Base-by-base conservation (phyloP, 2,888 invertebrate genomes). In the Piscicola geometra region DNA sequence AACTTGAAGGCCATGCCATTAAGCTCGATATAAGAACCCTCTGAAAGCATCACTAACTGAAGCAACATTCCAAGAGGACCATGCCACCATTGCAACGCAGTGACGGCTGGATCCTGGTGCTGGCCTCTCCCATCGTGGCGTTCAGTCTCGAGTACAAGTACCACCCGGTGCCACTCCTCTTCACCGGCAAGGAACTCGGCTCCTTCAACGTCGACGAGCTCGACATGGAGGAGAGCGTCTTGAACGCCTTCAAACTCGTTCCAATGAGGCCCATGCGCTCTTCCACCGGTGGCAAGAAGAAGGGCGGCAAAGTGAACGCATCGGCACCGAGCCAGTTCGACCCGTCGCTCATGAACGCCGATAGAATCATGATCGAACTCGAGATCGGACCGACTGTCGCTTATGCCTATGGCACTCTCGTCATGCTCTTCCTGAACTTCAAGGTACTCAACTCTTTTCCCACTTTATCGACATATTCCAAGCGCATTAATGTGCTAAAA, bases 381-480 rank as follows among this genome's bases (percentile, higher is more conserved):
- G 95, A 97, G 87, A 93, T 98, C 47, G 95, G 95, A 0, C 94
- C 96, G 0, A 96, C 96, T 0, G 91, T 94, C 41, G 86, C 98
- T 5, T 89, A 93, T 81, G 89, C 96, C 0, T 97, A 95, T 83
- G 98, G 98, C 1, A 91, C 95, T 28, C 90, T 97, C 9, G 88
- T 99, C 47, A 69, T 56, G 25, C 71, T 75, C 56, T 76, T 78
- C 71, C 74, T 76, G 15, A 75, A 79, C 25, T 47, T 79, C 33
- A 79, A 79, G 76, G 79, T 79, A 21, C 30, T n/a, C n/a, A n/a
- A n/a, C n/a, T n/a, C n/a, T n/a, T n/a, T n/a, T n/a, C n/a, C n/a
- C n/a, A n/a, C n/a, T n/a, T n/a, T n/a, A n/a, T n/a, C n/a, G n/a
- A n/a, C n/a, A n/a, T n/a, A n/a, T n/a, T n/a, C n/a, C n/a, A n/a